Base-by-base conservation (phyloP, 2,113 vertebrate genomes). In the Dinomys branickii region DNA sequence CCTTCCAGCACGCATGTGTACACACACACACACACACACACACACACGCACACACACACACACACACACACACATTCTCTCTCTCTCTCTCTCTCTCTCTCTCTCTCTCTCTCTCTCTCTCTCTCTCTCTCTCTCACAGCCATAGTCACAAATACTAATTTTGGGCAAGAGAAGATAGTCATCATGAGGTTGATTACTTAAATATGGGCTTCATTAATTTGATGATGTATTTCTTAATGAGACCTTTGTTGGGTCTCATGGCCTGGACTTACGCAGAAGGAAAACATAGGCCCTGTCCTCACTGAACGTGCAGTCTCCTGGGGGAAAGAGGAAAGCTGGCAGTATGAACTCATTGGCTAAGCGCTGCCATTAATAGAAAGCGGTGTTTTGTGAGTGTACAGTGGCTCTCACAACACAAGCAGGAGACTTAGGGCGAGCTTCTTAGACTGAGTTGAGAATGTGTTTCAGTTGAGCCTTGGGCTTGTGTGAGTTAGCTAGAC, bases 181-280 rank as follows among this genome's bases (percentile, higher is more conserved):
- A 73, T 85, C 30, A 63, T 94, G 28, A 94, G 11, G 16, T 86
- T 90, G 63, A 56, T 85, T 81, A 80, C 44, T 93, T 85, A 96
- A 90, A 44, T 85, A 54, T 85, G 61, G 41, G n/a, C 35, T 81
- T 90, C 24, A 73, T 73, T 56, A 65, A 61, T 65, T 80, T 73
- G 11, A 54, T 3, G 35, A 4, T 80, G 85, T 85, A 81, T 59
- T 80, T 73, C 44, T 61, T 95, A 41, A 44, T 85, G 80, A 69
- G 16, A 75, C 52, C 69, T 81, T 85, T 86, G 24, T 81, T 44
- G 33, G 85, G 5, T 59, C 80, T 52, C n/a, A 9, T 71, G 14
- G 30, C 13, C 9, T 86, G 24, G 38, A 4, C 85, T 86, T n/a
- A 56, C 75, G 75, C 44, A 86, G 63, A 44, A 83, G 75, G 75